phyloP scores from a whole-genome alignment of 2,797 vertebrate genomes.

The Alcedo quadribrachys region DNA sequence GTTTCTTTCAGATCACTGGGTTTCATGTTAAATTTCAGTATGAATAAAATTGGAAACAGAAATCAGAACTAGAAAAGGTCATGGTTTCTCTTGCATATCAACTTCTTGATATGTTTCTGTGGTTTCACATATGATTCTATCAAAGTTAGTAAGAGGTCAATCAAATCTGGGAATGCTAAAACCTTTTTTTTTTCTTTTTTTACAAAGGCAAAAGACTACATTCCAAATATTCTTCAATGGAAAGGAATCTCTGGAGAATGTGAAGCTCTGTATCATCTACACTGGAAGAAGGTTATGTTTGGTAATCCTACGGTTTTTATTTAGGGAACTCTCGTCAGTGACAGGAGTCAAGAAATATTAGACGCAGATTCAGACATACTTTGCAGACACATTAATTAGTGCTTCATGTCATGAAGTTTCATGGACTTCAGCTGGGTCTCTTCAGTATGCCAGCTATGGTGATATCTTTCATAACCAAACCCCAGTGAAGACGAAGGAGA shows the following conservation, averaged over 20 bases:
- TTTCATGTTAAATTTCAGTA: background rate
- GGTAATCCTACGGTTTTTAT: background rate
- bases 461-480: background rate
- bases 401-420: background rate
- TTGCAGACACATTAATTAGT: background rate
- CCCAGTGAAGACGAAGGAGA: background rate
- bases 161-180: background rate
- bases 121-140: background rate
- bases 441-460: background rate
- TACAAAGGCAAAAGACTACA: background rate
- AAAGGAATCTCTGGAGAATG: background rate
- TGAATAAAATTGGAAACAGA: background rate
- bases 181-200: background rate
- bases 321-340: background rate
- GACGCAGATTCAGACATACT: background rate
- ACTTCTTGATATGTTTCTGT: background rate
- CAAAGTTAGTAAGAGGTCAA: background rate
- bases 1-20: background rate
- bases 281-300: background rate
- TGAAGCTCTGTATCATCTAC: background rate
- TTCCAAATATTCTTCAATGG: background rate
- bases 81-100: background rate
- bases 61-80: background rate
- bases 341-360: background rate
- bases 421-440: background rate